These are phyloP conservation scores for Notodonta dromedarius DNA, from an alignment of 2,888 invertebrate genomes.

Conservation along the genomic window DNA sequence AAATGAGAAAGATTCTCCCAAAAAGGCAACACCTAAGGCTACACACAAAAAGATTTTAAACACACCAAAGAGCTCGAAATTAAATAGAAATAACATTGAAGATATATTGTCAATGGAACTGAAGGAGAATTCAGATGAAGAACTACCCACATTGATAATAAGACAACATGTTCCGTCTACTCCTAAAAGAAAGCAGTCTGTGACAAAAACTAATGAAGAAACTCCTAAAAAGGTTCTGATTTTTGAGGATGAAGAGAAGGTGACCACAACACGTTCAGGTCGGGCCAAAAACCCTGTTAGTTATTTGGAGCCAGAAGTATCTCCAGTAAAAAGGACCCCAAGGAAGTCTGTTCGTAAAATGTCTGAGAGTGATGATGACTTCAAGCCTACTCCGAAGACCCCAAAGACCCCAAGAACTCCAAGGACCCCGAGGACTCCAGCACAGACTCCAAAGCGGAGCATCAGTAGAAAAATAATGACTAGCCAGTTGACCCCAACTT, in stretches of 20 bases:
- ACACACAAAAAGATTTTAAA: constrained; percentile 40
- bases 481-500: constrained; percentile 69
- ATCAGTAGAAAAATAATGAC: constrained; percentile 61
- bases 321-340: constrained; percentile 61
- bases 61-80: constrained; percentile 58
- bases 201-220: constrained; percentile 53
- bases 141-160: constrained; percentile 73
- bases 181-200: constrained; percentile 65
- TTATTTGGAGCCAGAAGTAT: constrained; percentile 62
- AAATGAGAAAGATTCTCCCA: constrained; percentile 67
- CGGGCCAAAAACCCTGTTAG: constrained; percentile 54
- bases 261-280: constrained; percentile 57
- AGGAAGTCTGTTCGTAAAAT: constrained; percentile 49
- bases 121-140: constrained; percentile 73
- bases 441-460: constrained; percentile 59
- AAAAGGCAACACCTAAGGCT: constrained; percentile 52
- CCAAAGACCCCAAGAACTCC: constrained; percentile 49
- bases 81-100: constrained; percentile 56
- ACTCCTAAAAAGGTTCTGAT: constrained; percentile 68
- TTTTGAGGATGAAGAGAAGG: constrained; percentile 60
- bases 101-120: constrained; percentile 70
- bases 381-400: constrained; percentile 48
- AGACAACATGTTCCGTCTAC: constrained; percentile 62
- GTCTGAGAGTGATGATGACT: constrained; percentile 67
- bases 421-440: constrained; percentile 44